Evolutionary conservation across 2,113 vertebrate genomes (phyloP), one percentile per base, ranked within the genome.

Genomic region (Mormyrus iriodes): DNA sequence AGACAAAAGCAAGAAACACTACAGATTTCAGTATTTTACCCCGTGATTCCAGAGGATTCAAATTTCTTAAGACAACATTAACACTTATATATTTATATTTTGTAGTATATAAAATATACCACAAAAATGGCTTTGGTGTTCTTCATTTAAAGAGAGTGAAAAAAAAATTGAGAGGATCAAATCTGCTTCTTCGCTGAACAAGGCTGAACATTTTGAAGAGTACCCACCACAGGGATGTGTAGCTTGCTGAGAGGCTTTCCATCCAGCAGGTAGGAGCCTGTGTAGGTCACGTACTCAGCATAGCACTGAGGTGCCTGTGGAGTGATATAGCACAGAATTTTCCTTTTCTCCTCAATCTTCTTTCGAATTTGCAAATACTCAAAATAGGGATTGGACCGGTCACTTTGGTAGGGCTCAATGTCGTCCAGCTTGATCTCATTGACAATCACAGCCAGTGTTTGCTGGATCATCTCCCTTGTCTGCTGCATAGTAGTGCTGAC

Each of bases 321-420:
- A 0, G 97, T 98, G n/a, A 99, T 99, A 91, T 97, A 99, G 93
- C 98, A 99, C 82, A 99, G 95, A 90, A 99, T 99, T 95, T 99
- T 99, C 91, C 98, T 95, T 93, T 99, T 99, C 92, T 99, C 98
- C 91, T 99, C 98, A 0, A 99, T 99, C 93, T 99, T 99, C 89
- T 99, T 99, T 90, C 98, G 94, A 93, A 99, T 99, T 95, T 99
- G 98, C 88, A 99, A 95, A 94, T 99, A 99, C 93, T 99, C 98
- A 0, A 99, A 99, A 93, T 99, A 99, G 0, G 98, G 98, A 92
- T 99, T 99, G 91, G 98, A 98, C 48, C 98, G 94, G 93, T 99
- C 98, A 0, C 98, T 99, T 94, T 99, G 98, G 91, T 99, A 99
- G 0, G 98, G 98, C 89, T 99, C 98, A 0, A 99, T 99, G 88